phyloP scores from a whole-genome alignment of 2,113 vertebrate species.

The Spheniscus mendiculus region DNA sequence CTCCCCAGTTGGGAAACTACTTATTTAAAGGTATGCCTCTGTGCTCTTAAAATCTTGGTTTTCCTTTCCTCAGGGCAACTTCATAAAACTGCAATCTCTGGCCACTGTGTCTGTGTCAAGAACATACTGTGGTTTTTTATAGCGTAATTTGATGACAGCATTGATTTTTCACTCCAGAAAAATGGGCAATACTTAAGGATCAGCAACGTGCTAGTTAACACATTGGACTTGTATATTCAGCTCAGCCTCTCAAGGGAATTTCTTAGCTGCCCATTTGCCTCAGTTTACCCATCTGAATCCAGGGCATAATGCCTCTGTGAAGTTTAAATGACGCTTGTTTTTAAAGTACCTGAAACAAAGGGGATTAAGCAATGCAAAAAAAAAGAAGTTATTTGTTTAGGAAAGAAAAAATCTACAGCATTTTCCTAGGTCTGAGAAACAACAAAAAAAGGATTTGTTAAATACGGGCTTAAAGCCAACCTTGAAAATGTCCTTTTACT shows the following conservation, averaged over 20 bases:
- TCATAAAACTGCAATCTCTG: neutral
- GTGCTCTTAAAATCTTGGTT: neutral
- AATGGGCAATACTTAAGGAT: neutral
- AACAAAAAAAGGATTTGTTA: neutral
- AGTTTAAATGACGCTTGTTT: neutral
- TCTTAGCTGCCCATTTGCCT: neutral
- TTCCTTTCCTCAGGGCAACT: neutral
- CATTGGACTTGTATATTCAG: neutral
- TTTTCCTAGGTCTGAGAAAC: neutral
- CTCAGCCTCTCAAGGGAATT: neutral
- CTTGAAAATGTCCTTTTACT: slow-evolving; percentile 7
- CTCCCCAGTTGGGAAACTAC: neutral
- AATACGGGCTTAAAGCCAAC: neutral
- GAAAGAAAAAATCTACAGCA: neutral
- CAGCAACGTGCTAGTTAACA: neutral
- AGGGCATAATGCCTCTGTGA: neutral
- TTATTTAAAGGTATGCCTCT: neutral
- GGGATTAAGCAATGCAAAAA: neutral
- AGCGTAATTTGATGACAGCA: neutral
- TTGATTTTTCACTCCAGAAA: neutral
- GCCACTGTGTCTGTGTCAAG: neutral
- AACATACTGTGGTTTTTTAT: neutral
- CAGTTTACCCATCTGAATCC: neutral
- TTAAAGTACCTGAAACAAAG: neutral
- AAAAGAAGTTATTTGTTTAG: neutral